Conservation (phyloP, 2,888 invertebrate genomes). For the Nemoura dubitans region DNA sequence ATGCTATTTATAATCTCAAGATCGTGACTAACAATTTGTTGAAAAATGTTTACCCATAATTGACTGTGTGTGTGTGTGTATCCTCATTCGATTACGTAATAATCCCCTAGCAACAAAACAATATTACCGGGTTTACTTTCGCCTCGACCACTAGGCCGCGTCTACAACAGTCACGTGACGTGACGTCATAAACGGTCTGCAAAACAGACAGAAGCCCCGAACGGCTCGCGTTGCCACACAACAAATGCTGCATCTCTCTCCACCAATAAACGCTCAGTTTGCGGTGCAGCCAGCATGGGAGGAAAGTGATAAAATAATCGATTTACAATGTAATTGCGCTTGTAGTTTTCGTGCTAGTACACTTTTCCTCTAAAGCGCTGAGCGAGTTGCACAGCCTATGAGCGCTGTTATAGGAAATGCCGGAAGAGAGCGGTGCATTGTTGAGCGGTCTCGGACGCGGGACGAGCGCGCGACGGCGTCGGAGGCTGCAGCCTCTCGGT, state of each 20-base stretch:
- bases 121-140: not conserved
- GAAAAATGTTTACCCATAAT: not conserved
- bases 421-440: not conserved
- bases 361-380: not conserved
- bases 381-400: not conserved
- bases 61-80: too few species aligned
- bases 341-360: not conserved
- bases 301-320: not conserved
- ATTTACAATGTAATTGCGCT: not conserved
- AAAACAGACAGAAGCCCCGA: too few species aligned
- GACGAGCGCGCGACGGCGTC: too few species aligned
- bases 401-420: not conserved
- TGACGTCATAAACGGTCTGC: not conserved
- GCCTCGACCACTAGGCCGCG: not conserved
- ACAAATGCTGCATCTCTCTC: too few species aligned
- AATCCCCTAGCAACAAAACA: not conserved
- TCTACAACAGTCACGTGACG: not conserved
- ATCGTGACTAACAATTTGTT: not conserved
- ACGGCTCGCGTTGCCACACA: too few species aligned
- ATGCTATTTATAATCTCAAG: not conserved
- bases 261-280: not conserved
- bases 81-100: not conserved
- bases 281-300: not conserved
- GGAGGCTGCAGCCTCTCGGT: too few species aligned
- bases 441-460: not conserved